Evolutionary conservation across 2,797 vertebrate genomes (phyloP).

Genomic region (Esox lucius): DNA sequence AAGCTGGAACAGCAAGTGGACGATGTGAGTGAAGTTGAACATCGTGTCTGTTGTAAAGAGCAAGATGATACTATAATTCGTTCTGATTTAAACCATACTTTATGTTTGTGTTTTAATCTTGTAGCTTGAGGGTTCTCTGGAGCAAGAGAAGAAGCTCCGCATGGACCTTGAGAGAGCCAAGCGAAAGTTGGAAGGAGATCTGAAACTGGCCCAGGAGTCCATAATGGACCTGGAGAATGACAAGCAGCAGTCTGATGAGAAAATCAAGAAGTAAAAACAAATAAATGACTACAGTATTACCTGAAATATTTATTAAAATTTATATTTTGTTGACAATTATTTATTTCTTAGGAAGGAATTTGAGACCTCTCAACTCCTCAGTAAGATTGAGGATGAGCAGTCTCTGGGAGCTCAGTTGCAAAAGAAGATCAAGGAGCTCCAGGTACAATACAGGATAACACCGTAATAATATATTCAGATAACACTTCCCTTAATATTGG

Average conservation of each 20-base stretch:
- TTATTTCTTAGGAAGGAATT: slow-evolving; percentile 72
- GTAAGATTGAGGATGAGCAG: slow-evolving; percentile 78
- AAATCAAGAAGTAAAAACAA: too few species aligned
- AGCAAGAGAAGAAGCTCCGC: slow-evolving; percentile 75
- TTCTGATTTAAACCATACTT: too few species aligned
- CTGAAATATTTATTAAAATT: too few species aligned
- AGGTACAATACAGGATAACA: slow-evolving; percentile 47
- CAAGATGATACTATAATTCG: neutral
- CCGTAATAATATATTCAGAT: too few species aligned
- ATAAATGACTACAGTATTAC: too few species aligned
- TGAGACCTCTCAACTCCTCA: slow-evolving; percentile 74
- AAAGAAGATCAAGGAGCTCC: slow-evolving; percentile 80
- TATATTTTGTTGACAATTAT: too few species aligned
- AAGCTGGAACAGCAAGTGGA: neutral
- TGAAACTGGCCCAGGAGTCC: too few species aligned
- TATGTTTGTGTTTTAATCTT: too few species aligned
- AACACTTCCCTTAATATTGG: too few species aligned
- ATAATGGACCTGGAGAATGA: too few species aligned
- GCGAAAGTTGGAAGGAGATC: too few species aligned
- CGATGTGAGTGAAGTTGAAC: neutral
- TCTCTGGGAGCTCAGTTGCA: too few species aligned
- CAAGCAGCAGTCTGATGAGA: slow-evolving; percentile 70
- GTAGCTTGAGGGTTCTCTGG: slow-evolving; percentile 65
- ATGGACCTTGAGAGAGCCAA: slow-evolving; percentile 69
- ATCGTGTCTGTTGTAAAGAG: neutral